phyloP scores from a whole-genome alignment of 2,797 vertebrate species.

The Poecilia velifera region DNA sequence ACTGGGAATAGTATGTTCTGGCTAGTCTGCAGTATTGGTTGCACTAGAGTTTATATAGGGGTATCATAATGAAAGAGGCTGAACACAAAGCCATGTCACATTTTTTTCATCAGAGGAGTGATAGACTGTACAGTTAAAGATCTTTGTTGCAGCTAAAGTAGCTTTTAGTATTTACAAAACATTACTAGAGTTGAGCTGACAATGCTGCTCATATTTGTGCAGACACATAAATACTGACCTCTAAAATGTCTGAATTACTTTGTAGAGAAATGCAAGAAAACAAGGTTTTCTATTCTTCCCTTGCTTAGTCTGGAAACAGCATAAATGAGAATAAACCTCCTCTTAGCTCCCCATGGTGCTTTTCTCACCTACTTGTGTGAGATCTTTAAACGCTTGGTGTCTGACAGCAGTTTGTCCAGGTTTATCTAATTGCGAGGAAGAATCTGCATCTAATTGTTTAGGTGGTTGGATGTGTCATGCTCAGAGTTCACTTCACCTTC shows the following conservation, averaged over 20 bases:
- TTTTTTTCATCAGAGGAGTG: neutral
- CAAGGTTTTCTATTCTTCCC: constrained; percentile 5
- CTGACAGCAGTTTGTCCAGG: constrained; percentile 12
- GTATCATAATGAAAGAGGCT: neutral
- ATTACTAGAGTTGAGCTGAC: constrained; percentile 6
- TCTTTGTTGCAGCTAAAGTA: neutral
- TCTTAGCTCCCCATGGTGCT: constrained; percentile 19
- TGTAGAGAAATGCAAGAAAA: constrained; percentile 26
- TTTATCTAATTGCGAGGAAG: constrained; percentile 31
- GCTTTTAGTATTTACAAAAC: neutral
- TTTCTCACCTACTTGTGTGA: constrained; percentile 24
- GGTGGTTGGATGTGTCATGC: constrained; percentile 24
- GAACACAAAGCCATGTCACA: neutral
- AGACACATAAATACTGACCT: constrained; percentile 17
- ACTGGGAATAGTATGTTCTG: neutral
- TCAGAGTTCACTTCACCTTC: constrained; percentile 37
- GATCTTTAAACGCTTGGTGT: constrained; percentile 27
- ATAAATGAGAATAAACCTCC: constrained; percentile 48
- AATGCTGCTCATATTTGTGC: constrained; percentile 15
- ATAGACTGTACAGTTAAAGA: constrained; percentile 7
- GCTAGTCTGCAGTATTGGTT: neutral
- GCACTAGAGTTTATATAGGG: neutral
- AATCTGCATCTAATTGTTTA: constrained; percentile 23
- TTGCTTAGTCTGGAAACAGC: constrained; percentile 25
- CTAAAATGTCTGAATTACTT: constrained; percentile 37